These are phyloP conservation scores for Drosophila cognata DNA, from an alignment of 2,888 invertebrate genomes.

Conservation along the genomic window DNA sequence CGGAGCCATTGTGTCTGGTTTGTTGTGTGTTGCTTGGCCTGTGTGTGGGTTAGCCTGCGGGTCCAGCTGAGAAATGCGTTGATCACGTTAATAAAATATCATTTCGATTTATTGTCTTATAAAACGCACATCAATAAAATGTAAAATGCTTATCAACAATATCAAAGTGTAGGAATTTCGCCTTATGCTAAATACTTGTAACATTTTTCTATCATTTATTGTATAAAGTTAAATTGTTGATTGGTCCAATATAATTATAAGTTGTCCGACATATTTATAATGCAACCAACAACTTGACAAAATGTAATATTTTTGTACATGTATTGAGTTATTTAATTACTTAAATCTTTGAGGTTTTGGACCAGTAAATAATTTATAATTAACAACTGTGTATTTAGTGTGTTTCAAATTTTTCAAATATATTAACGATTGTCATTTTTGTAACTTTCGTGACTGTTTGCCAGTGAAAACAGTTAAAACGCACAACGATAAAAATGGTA, in stretches of 20 bases:
- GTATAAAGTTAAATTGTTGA: not conserved
- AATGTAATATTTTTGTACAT: not conserved
- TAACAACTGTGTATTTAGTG: not conserved
- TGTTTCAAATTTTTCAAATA: not conserved
- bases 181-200: constrained; percentile 21
- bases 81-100: constrained; percentile 19
- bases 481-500: not conserved
- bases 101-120: constrained; percentile 30
- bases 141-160: constrained; percentile 23
- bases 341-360: not conserved
- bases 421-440: not conserved
- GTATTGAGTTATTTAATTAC: not conserved
- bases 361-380: not conserved
- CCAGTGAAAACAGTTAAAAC: not conserved
- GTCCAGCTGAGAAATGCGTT: constrained; percentile 39
- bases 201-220: constrained; percentile 1
- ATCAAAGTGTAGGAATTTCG: constrained; percentile 14
- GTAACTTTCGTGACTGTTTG: not conserved
- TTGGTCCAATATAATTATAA: not conserved
- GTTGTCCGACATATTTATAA: not conserved
- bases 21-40: constrained; percentile 57
- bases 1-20: constrained; percentile 71
- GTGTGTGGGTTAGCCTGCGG: constrained; percentile 74
- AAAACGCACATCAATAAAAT: constrained; percentile 10
- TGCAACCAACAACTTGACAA: not conserved